These are phyloP conservation scores for Tolmerus cingulatus DNA, from an alignment of 2,888 invertebrate species.

Conservation along the genomic window DNA sequence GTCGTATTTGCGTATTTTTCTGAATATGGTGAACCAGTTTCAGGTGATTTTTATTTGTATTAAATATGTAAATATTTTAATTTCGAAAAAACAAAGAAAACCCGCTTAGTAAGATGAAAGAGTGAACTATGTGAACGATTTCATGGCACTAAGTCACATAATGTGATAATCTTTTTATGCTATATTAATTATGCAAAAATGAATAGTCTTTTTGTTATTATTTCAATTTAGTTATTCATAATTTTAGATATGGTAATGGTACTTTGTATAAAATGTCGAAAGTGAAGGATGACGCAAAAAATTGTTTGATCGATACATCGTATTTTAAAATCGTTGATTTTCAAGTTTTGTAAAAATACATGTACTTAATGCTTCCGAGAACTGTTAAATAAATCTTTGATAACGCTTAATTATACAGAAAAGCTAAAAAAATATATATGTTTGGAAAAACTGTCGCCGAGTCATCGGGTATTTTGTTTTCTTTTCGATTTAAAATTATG, in stretches of 20 bases:
- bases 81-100: not conserved
- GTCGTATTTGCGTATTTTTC: not conserved
- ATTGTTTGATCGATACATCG: not conserved
- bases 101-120: not conserved
- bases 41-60: not conserved
- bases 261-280: not conserved
- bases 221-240: no score
- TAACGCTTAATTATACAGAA: not conserved
- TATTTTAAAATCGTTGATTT: not conserved
- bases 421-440: not conserved
- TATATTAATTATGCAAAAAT: no score
- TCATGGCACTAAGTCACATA: not conserved
- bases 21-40: not conserved
- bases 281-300: not conserved
- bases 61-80: not conserved
- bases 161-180: no score
- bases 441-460: no score
- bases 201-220: no score
- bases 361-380: not conserved
- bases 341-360: not conserved
- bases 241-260: no score
- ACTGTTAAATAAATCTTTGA: not conserved
- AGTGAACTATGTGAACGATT: not conserved
- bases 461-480: not conserved
- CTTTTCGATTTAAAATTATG: not conserved